Evolutionary conservation across 2,113 vertebrate genomes (phyloP), one percentile per base, ranked within the genome.

Genomic region (Prietella phreatophila): DNA sequence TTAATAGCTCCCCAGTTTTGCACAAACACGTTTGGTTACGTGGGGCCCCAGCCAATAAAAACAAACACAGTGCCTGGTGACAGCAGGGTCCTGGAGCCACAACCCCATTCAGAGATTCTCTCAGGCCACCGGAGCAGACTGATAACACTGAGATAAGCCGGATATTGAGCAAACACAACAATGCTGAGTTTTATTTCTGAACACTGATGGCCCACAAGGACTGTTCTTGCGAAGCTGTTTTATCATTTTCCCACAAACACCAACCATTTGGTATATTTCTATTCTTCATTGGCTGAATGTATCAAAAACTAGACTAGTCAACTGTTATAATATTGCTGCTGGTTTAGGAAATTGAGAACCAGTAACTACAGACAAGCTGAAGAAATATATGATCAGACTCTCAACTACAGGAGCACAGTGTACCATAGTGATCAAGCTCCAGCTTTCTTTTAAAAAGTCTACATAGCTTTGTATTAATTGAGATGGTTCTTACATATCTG

Each of bases 141-240:
- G 93, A 95, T 92, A 93, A 93, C 91, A 83, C 89, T 90, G 91
- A 83, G 91, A 94, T 93, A 92, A 94, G 91, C 89, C 67, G 86
- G 91, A 94, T 92, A 91, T 89, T 88, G 91, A 93, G 91, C 91
- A 93, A 93, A 92, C 90, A 90, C 93, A 91, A 95, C 92, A 94
- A 94, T 93, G 92, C 86, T 78, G 89, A 90, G 92, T 94, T 84
- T 93, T 93, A 93, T 93, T 94, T 94, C 91, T 92, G 93, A 94
- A 90, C 90, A 90, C 91, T 91, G 92, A 89, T 92, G 89, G 90
- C 89, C 91, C 91, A 93, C 93, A 93, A 93, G 90, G 89, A 87
- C 42, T 71, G 67, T 39, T 73, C n/a, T 73, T 67, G 25, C 9
- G 1, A 42, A 55, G n/a, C 53, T 2, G 61, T 27, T 71, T 60